Conservation (phyloP, 1,140 invertebrate genomes). For the Drosophila quadrilineata region DNA sequence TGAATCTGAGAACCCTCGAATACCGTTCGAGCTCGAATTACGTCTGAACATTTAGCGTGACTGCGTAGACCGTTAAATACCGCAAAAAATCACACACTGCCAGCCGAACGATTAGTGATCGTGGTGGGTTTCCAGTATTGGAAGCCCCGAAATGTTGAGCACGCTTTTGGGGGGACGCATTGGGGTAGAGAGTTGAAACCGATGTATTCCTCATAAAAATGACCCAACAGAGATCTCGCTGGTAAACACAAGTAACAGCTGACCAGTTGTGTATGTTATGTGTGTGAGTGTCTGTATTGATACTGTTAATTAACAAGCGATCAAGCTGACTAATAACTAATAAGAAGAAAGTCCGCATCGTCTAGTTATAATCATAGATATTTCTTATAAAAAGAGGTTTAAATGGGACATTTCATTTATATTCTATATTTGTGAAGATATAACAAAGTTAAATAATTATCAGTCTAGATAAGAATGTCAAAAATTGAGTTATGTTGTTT, state of each 20-base stretch:
- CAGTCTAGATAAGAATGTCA: too few relatives aligned
- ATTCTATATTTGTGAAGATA: too few relatives aligned
- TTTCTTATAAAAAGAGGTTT: too few relatives aligned
- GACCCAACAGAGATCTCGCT: constrained; percentile 12
- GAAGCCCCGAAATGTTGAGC: constrained; percentile 18
- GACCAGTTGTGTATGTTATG: constrained; percentile 4
- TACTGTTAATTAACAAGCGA: constrained; percentile 26
- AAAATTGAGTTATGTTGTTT: too few relatives aligned
- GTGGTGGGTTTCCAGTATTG: constrained; percentile 47
- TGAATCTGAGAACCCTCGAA: constrained; percentile 8
- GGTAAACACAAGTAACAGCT: constrained; percentile 7
- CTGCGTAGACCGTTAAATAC: constrained; percentile 49
- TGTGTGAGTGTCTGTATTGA: neutral
- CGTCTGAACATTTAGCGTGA: constrained; percentile 45
- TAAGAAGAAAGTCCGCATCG: too few relatives aligned
- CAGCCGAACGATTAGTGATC: constrained; percentile 24
- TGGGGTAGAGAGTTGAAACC: neutral
- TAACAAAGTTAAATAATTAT: too few relatives aligned
- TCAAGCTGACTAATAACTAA: constrained; percentile 13
- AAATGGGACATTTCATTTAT: too few relatives aligned
- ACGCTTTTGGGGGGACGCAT: constrained; percentile 19
- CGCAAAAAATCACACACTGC: neutral
- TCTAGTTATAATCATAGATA: too few relatives aligned
- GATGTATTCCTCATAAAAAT: neutral
- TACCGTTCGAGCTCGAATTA: constrained; percentile 39